These are phyloP conservation scores for Drosophila melanica DNA, from an alignment of 1,140 invertebrate species.

Conservation along the genomic window DNA sequence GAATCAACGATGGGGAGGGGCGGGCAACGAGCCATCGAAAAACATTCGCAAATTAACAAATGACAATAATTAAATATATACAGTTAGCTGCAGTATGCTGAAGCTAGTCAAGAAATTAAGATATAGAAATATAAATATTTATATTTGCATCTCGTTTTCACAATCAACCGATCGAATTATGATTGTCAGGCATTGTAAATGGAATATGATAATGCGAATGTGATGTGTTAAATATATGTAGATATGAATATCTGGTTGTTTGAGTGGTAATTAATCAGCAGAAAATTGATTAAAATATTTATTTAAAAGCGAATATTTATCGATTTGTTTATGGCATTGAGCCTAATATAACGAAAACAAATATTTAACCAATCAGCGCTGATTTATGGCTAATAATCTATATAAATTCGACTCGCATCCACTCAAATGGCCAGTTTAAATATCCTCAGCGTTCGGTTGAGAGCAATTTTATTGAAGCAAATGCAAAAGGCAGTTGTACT, in stretches of 20 bases:
- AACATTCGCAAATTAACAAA: constrained; percentile 52
- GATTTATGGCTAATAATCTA: background rate
- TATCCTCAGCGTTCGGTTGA: constrained; percentile 29
- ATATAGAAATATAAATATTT: constrained; percentile 22
- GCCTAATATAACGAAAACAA: too few relatives aligned
- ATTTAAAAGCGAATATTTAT: too few relatives aligned
- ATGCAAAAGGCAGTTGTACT: constrained; percentile 25
- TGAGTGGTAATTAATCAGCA: too few relatives aligned
- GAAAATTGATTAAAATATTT: too few relatives aligned
- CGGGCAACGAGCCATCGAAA: background rate
- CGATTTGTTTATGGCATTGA: too few relatives aligned
- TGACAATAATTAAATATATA: constrained; percentile 62
- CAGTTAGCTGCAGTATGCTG: constrained; percentile 56
- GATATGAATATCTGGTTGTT: too few relatives aligned
- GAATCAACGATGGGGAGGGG: constrained; percentile 8
- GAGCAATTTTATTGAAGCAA: constrained; percentile 24
- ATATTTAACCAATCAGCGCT: background rate
- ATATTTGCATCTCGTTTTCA: constrained; percentile 11
- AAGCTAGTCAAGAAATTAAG: constrained; percentile 4
- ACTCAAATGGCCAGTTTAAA: background rate
- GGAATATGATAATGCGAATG: too few relatives aligned
- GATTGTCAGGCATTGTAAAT: background rate
- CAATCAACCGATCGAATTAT: constrained; percentile 6
- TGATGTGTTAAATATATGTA: too few relatives aligned
- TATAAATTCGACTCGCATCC: background rate